phyloP scores from a whole-genome alignment of 2,888 invertebrate genomes.

The Chrysomela aeneicollis region DNA sequence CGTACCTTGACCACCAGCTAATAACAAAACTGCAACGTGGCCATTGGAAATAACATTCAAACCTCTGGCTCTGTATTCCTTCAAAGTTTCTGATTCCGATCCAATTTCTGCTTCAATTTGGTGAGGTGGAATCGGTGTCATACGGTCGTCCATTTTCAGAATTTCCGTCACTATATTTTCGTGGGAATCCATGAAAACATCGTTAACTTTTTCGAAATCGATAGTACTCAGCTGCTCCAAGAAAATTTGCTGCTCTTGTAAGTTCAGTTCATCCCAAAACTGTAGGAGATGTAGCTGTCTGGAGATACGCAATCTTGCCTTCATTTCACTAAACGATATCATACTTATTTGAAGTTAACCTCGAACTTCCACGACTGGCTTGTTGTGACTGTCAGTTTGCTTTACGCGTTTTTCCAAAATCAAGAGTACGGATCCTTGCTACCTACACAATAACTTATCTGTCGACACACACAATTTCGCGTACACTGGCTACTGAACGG shows the following conservation, averaged over 20 bases:
- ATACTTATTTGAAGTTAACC: slow-evolving; percentile 30
- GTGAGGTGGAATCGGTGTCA: slow-evolving; percentile 83
- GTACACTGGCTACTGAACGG: background rate
- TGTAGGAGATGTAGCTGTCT: slow-evolving; percentile 48
- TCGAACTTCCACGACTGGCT: slow-evolving; percentile 13
- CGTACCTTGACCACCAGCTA: slow-evolving; percentile 98
- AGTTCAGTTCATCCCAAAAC: slow-evolving; percentile 45
- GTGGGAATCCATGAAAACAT: slow-evolving; percentile 49
- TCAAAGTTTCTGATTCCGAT: slow-evolving; percentile 65
- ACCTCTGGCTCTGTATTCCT: slow-evolving; percentile 75
- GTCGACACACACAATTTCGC: background rate
- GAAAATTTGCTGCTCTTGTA: slow-evolving; percentile 43
- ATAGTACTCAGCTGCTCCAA: slow-evolving; percentile 46
- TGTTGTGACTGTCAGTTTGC: background rate
- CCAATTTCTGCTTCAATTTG: slow-evolving; percentile 78
- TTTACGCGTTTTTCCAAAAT: background rate
- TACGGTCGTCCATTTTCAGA: slow-evolving; percentile 76
- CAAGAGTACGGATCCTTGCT: slow-evolving; percentile 31
- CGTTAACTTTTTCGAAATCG: slow-evolving; percentile 50
- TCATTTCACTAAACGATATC: slow-evolving; percentile 41
- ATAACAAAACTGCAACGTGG: slow-evolving; percentile 85
- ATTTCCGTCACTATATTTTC: slow-evolving; percentile 66
- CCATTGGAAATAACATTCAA: slow-evolving; percentile 66
- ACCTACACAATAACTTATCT: slow-evolving; percentile 28
- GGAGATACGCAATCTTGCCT: slow-evolving; percentile 36